phyloP scores from a whole-genome alignment of 2,113 vertebrate genomes.

The Apodemus speciosus region DNA sequence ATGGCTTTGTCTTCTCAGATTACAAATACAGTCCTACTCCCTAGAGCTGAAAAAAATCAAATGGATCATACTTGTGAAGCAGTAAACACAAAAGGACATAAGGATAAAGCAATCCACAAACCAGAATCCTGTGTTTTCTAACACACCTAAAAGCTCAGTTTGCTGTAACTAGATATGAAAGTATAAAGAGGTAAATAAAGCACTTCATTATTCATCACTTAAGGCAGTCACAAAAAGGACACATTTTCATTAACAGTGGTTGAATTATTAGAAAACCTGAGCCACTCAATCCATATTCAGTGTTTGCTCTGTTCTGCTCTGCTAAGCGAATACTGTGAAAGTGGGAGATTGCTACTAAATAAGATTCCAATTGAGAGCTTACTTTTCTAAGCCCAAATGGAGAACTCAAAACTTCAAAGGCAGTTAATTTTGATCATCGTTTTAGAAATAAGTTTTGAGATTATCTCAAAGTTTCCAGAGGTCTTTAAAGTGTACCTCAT shows the following conservation, averaged over 20 bases:
- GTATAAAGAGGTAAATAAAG: conserved; percentile 1
- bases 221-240: conserved; percentile 49
- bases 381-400: conserved; percentile 45
- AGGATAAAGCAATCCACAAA: conserved; percentile 43
- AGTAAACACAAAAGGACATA: conserved; percentile 14
- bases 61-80: conserved; percentile 12
- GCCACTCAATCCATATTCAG: conserved; percentile 57
- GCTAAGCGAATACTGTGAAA: background rate
- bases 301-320: conserved; percentile 46
- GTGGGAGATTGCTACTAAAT: conserved; percentile 52
- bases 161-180: conserved; percentile 45
- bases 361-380: conserved; percentile 48
- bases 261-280: conserved; percentile 56
- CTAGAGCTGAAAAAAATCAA: conserved; percentile 42
- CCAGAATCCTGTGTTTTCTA: conserved; percentile 30
- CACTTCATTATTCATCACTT: conserved; percentile 55
- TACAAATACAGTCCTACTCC: conserved; percentile 2
- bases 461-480: conserved; percentile 28
- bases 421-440: conserved; percentile 20
- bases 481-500: conserved; percentile 6
- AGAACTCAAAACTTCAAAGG: conserved; percentile 46
- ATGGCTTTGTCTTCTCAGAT: conserved; percentile 57
- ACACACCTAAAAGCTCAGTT: conserved; percentile 48
- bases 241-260: conserved; percentile 53
- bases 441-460: conserved; percentile 26